Evolutionary conservation across 2,113 vertebrate genomes (phyloP), one percentile per base, ranked within the genome.

Genomic region (Tangachromis dhanisi): DNA sequence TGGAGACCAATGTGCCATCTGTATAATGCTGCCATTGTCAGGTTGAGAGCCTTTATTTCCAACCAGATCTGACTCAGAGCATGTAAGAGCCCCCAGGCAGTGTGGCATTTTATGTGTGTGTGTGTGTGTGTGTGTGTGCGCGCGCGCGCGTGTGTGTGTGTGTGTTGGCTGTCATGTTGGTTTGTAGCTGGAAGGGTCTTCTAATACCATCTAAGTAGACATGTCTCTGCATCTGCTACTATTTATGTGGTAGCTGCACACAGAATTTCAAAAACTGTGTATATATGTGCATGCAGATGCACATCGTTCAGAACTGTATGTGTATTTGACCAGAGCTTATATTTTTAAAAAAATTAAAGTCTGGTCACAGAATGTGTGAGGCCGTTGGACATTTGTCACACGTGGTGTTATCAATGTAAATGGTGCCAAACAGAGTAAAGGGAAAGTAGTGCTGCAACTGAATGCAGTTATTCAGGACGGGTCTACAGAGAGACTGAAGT

Each of bases 31-130:
- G 59, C 79, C 78, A 31, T 81, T 47, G 38, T 90, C 71, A 85
- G 31, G 53, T 55, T 51, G 47, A 66, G 47, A 86, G 79, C 76
- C 54, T 26, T 51, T 78, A 12, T 83, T 66, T 91, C 84, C 35
- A 82, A 81, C 80, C 80, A 84, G 76, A 90, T 92, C 81, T 80
- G 86, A 91, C 80, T 91, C 88, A 51, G 79, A 85, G 68, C 19
- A 13, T 83, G 76, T 49, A 29, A 49, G 21, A 80, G 51, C 84
- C 89, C 83, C 59, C 12, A 5, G 85, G 90, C 84, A 59, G 7
- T 59, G 81, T 85, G 47, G 9, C 26, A 16, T 31, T 47, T 61
- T 55, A 8, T 66, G 24, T 49, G 71, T 76, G 71, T 7, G 21
- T 73, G n/a, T n/a, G 81, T 83, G 26, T 4, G 61, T 76, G 71